Percentiles rank a stretch among this genome's conserved stretches.
These are phyloP conservation scores for Apteryx owenii DNA, from an alignment of 2,113 vertebrate species.

Conservation along the genomic window DNA sequence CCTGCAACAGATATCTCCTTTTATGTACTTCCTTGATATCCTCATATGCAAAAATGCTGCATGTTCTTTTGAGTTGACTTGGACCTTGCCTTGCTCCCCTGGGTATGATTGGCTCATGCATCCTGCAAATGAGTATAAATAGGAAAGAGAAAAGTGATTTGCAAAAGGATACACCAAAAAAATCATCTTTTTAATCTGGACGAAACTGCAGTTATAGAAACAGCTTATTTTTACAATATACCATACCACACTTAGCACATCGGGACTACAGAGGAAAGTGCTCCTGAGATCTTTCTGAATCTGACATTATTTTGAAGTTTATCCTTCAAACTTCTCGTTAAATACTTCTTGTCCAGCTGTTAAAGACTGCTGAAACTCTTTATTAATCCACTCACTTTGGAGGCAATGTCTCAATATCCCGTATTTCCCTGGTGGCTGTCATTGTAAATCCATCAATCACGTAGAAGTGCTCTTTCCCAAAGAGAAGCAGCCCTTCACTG, in stretches of 20 bases:
- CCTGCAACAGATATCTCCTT: conserved; percentile 96
- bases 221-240: not conserved
- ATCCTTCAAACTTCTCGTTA: not conserved
- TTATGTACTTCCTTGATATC: conserved; percentile 99
- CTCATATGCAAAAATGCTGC: conserved; percentile 98
- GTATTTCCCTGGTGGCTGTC: conserved; percentile 95
- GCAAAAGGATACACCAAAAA: not conserved
- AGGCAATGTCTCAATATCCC: conserved; percentile 96
- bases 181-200: not conserved
- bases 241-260: not conserved
- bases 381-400: conserved; percentile 83
- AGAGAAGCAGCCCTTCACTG: conserved; percentile 95
- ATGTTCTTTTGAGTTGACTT: conserved; percentile 94
- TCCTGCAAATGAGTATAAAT: conserved; percentile 68
- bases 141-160: not conserved
- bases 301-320: not conserved
- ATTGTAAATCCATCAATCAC: conserved; percentile 99
- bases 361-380: not conserved
- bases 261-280: not conserved
- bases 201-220: not conserved
- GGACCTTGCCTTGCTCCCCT: conserved; percentile 94
- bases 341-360: not conserved
- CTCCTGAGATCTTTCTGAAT: not conserved
- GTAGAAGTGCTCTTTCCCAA: conserved; percentile 98
- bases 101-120: conserved; percentile 98